Evolutionary conservation across 37 sponge, comb jelly and placozoan genomes (phyloP).

Genomic region (Oscarella lobularis): DNA sequence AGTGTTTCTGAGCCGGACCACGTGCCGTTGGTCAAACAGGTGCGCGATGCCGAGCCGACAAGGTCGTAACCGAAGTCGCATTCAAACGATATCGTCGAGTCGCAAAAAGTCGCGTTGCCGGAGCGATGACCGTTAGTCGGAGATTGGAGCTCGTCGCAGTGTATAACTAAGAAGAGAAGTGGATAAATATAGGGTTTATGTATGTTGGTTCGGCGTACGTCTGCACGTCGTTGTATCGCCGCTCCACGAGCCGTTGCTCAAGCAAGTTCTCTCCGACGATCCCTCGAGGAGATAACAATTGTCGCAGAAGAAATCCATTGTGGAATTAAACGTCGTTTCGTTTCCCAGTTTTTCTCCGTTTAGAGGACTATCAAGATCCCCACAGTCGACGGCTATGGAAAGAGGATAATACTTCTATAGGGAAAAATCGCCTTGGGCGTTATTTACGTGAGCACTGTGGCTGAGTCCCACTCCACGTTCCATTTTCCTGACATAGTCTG

Average conservation of each 20-base stretch:
- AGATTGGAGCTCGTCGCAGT: conserved; percentile 35
- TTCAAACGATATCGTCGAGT: neutral
- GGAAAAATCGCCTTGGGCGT: no score
- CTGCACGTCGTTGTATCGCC: conserved; percentile 24
- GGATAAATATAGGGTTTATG: neutral
- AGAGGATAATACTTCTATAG: no score
- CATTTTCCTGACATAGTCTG: no score
- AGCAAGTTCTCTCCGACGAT: conserved; percentile 12
- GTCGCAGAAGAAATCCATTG: conserved; percentile 6
- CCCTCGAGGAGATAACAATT: conserved; percentile 15
- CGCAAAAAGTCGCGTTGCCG: conserved; percentile 11
- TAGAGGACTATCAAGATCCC: conserved; percentile 10
- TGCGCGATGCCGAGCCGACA: conserved; percentile 8
- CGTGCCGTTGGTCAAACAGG: conserved; percentile 8
- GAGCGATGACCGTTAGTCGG: conserved; percentile 27
- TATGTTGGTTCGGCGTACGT: neutral
- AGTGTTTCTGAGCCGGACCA: neutral
- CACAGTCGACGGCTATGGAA: conserved; percentile 6
- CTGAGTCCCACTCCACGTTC: no score
- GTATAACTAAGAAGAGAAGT: neutral
- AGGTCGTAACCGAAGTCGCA: conserved; percentile 11
- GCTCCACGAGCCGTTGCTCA: conserved; percentile 26
- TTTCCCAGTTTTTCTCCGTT: conserved; percentile 2
- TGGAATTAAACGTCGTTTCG: neutral
- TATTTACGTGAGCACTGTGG: no score